phyloP scores from a whole-genome alignment of 2,797 vertebrate genomes.

The Rhabdomys pumilio region DNA sequence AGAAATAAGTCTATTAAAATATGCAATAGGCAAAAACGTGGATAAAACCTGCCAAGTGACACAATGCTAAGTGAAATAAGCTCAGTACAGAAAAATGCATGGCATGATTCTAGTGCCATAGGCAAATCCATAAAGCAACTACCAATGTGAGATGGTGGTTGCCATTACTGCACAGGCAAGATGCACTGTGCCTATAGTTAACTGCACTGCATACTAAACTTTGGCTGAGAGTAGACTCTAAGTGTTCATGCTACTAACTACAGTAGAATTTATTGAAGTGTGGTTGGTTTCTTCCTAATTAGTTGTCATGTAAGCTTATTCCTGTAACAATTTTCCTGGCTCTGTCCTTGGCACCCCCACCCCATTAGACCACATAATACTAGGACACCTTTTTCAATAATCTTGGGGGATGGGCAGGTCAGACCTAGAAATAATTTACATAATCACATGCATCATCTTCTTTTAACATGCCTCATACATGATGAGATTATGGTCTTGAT shows the following conservation, averaged over 20 bases:
- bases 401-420: not conserved
- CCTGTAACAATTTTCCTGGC: not conserved
- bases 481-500: not conserved
- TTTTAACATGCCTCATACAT: not conserved
- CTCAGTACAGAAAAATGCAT: not conserved
- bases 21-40: not conserved
- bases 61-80: not conserved
- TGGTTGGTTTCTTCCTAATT: not conserved
- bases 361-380: not conserved
- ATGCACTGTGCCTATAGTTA: not conserved
- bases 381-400: not conserved
- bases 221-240: not conserved
- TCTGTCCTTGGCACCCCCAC: not conserved
- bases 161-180: not conserved
- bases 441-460: not conserved
- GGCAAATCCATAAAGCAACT: not conserved
- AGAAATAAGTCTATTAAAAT: conserved; percentile 17
- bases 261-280: conserved; percentile 30
- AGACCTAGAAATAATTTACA: conserved; percentile 2
- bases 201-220: not conserved
- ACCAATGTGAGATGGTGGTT: not conserved
- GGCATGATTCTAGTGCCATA: not conserved
- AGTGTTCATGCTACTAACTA: not conserved
- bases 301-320: not conserved
- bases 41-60: not conserved